A percentile compares a stretch with the other conserved stretches of the same genome.
Conservation (phyloP, 2,797 vertebrate genomes). For the Gobionotothen gibberifrons region DNA sequence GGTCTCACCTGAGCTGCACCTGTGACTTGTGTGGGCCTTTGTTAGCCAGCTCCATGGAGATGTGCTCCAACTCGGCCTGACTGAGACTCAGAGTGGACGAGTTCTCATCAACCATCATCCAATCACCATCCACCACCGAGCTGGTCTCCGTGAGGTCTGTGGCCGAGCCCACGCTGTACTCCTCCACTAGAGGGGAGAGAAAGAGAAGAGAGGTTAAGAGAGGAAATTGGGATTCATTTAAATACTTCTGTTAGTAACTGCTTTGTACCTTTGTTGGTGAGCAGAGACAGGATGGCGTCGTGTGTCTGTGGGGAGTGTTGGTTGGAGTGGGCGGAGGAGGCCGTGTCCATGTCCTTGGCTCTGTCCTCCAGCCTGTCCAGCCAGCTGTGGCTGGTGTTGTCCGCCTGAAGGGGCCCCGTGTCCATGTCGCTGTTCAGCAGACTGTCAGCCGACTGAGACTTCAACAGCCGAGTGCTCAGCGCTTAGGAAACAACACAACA, state of each 20-base stretch:
- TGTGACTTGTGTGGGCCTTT: slow-evolving; percentile 98
- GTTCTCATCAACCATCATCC: slow-evolving; percentile 98
- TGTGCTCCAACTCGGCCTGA: slow-evolving; percentile 95
- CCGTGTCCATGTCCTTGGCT: slow-evolving; percentile 88
- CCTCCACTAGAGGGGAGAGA: slow-evolving; percentile 85
- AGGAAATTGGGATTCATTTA: too few relatives aligned
- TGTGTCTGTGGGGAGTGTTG: slow-evolving; percentile 92
- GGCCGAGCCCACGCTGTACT: slow-evolving; percentile 97
- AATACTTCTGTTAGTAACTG: neutral
- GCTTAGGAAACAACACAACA: slow-evolving; percentile 66
- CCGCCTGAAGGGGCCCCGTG: slow-evolving; percentile 76
- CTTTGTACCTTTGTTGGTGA: slow-evolving; percentile 92
- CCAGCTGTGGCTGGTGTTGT: slow-evolving; percentile 89
- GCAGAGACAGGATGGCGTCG: slow-evolving; percentile 95
- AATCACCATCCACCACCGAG: slow-evolving; percentile 97
- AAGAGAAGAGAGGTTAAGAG: neutral
- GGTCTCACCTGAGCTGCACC: slow-evolving; percentile 93
- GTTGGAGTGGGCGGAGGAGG: slow-evolving; percentile 85
- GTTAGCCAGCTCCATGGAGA: slow-evolving; percentile 97
- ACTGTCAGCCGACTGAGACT: slow-evolving; percentile 93
- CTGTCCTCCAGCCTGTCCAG: slow-evolving; percentile 84
- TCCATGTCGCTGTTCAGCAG: slow-evolving; percentile 92
- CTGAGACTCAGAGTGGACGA: slow-evolving; percentile 92
- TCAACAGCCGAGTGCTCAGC: slow-evolving; percentile 89
- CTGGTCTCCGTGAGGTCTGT: slow-evolving; percentile 98